These are phyloP conservation scores for Silurus asotus DNA, from an alignment of 2,113 vertebrate species.

Conservation along the genomic window DNA sequence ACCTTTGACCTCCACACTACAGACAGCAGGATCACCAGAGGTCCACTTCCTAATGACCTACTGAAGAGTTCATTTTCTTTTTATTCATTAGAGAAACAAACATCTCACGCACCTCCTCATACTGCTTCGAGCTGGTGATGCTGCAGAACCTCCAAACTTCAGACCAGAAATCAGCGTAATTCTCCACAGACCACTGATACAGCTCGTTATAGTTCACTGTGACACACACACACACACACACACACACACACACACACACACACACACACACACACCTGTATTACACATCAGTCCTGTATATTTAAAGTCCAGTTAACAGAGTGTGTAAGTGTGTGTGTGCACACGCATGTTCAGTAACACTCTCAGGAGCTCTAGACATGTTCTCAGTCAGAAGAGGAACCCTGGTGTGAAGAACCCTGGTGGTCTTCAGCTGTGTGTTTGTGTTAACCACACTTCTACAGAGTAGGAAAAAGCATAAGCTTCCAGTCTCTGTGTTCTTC, in stretches of 20 bases:
- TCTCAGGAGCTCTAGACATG: background rate
- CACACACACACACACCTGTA: background rate
- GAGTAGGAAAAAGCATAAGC: background rate
- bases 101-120: conserved; percentile 81
- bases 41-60: background rate
- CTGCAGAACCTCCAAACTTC: conserved; percentile 91
- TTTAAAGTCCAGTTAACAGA: too few species aligned
- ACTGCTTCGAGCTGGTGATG: conserved; percentile 78
- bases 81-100: background rate
- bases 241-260: conserved; percentile 4
- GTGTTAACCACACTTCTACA: background rate
- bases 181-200: conserved; percentile 91
- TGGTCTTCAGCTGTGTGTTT: background rate
- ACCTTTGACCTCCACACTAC: background rate
- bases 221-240: conserved; percentile 23
- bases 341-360: background rate
- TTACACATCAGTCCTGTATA: too few species aligned
- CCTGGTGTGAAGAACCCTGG: too few species aligned
- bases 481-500: too few species aligned
- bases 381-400: background rate
- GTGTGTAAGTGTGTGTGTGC: conserved; percentile 11
- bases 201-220: conserved; percentile 85
- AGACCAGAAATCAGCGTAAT: conserved; percentile 88
- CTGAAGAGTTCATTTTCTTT: background rate
- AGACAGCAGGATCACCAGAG: background rate